Percentiles rank a stretch among this genome's conserved stretches.
phyloP scores from a whole-genome alignment of 2,797 vertebrate species.

The Astyanax mexicanus region DNA sequence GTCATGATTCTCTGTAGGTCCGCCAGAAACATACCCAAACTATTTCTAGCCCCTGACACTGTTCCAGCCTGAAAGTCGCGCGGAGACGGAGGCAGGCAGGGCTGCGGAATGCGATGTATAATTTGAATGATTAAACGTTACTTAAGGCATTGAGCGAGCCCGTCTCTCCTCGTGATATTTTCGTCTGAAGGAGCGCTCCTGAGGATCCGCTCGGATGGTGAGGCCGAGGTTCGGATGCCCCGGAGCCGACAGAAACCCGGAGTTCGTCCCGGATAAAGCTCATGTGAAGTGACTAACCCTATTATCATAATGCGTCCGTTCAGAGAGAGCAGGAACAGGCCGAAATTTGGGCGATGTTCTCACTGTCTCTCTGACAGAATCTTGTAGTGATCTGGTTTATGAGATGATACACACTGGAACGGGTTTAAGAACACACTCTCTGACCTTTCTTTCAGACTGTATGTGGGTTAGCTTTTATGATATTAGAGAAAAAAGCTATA shows the following conservation, averaged over 20 bases:
- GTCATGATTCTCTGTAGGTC: neutral
- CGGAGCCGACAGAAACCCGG: neutral
- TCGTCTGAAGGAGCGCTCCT: neutral
- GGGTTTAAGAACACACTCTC: neutral
- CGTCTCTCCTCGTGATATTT: conserved; percentile 3
- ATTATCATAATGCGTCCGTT: neutral
- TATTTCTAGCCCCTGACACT: neutral
- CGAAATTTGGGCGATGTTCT: neutral
- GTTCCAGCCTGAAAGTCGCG: neutral
- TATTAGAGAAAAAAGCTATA: neutral
- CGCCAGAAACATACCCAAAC: neutral
- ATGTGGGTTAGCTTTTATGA: neutral
- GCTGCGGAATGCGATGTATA: neutral
- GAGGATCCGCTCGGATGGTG: neutral
- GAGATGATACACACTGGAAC: neutral
- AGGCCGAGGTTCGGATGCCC: neutral
- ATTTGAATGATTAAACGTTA: conserved; percentile 16
- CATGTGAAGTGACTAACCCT: neutral
- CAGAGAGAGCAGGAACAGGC: neutral
- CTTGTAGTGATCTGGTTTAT: neutral
- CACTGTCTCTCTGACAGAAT: neutral
- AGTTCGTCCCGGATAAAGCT: neutral
- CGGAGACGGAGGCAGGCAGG: neutral
- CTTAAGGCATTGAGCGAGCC: neutral
- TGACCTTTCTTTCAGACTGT: neutral